Base-by-base conservation (phyloP, 1,140 invertebrate species). In the Drosophila biarmipes region DNA sequence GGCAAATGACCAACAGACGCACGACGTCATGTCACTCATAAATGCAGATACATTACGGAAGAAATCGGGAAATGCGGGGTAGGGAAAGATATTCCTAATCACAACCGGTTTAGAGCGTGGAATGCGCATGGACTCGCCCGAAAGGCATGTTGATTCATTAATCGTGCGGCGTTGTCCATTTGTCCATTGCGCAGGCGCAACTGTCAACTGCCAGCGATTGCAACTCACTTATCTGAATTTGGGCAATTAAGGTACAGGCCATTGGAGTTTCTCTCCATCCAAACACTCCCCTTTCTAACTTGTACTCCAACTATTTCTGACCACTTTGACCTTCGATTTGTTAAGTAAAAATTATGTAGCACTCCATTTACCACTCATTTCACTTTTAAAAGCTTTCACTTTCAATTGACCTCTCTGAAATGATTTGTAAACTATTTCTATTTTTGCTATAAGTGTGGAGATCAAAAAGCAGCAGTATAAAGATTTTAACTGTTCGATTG, bases 111-210 rank as follows among this genome's bases (percentile, higher is more conserved):
- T 42, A 43, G 55, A 56, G 51, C 52, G 43, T 35, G 64, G 31
- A 69, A 79, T 71, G 77, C 54, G 56, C 72, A 52, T 58, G 68
- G 57, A 68, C 61, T 57, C 57, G 45, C 38, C 14, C 38, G 55
- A 54, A 54, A 40, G 58, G 7, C 24, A 37, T 63, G 54, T 63
- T 62, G 52, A 59, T 49, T 31, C 57, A 43, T 63, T 68, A 67
- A 62, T 37, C n/a, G n/a, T 34, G 63, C 40, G 42, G 40, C 40
- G 40, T 12, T n/a, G 35, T 37, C 35, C 35, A 37, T 37, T 61
- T 45, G 59, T 40, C 57, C 49, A 80, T 71, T 80, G 77, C 78
- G 78, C 78, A 80, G 57, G 31, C 78, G 72, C 78, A 71, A 69
- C 78, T 80, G 73, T 81, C 73, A 73, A 67, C 49, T 80, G n/a